Percentiles rank a stretch among this genome's conserved stretches.
Conservation (phyloP, 2,113 vertebrate species). For the Acinonyx jubatus region DNA sequence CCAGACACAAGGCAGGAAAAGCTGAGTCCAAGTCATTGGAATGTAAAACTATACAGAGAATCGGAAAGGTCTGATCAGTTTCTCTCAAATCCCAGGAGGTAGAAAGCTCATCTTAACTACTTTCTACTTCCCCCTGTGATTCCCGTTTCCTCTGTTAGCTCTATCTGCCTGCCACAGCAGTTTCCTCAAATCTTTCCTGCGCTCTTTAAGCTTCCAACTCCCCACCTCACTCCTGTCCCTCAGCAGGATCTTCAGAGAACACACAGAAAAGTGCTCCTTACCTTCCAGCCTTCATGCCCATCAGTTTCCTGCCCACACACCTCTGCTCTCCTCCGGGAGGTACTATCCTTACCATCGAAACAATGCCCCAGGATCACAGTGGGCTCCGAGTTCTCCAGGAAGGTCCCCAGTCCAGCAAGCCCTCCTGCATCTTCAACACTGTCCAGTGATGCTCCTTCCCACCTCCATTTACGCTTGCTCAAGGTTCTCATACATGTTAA, state of each 20-base stretch:
- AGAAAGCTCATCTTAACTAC: not conserved
- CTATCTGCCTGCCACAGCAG: not conserved
- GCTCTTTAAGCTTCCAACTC: not conserved
- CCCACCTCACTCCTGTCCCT: not conserved
- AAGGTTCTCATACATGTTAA: not conserved
- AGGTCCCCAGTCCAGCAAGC: not conserved
- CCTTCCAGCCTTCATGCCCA: not conserved
- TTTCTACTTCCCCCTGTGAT: not conserved
- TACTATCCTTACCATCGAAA: not conserved
- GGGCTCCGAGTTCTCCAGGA: not conserved
- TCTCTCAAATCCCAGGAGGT: not conserved
- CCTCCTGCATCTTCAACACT: not conserved
- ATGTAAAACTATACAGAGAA: not conserved
- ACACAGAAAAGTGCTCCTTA: not conserved
- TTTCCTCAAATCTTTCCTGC: not conserved
- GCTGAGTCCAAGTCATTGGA: not conserved
- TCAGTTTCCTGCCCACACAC: not conserved
- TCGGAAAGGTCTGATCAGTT: not conserved
- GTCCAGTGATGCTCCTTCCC: not conserved
- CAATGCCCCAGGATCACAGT: fast-evolving
- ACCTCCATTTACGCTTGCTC: not conserved
- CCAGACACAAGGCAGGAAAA: not conserved
- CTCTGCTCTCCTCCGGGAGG: not conserved
- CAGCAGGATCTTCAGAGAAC: not conserved
- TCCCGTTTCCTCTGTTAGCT: not conserved